These are phyloP conservation scores for Virgularia gustaviana DNA, from an alignment of 92 coral and sea anemone genomes.

Conservation along the genomic window DNA sequence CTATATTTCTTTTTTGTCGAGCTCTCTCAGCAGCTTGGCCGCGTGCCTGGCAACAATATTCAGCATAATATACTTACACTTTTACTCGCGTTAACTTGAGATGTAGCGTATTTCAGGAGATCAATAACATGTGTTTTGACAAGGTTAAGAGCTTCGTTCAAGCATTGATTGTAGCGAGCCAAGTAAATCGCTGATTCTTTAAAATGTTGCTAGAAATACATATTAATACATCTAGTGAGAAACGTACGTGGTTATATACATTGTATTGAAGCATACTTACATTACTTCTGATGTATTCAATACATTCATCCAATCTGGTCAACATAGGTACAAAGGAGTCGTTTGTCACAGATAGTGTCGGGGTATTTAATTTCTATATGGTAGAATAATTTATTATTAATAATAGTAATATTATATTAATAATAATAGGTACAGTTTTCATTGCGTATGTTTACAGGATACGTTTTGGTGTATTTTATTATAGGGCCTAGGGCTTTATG, in stretches of 20 bases:
- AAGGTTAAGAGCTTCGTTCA: slow-evolving; percentile 89
- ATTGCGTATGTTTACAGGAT: no score
- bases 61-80: slow-evolving; percentile 18
- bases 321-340: slow-evolving; percentile 97
- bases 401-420: no score
- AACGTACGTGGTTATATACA: background rate
- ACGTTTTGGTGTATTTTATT: no score
- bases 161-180: slow-evolving; percentile 80
- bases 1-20: no score
- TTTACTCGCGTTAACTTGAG: slow-evolving; percentile 84
- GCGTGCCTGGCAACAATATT: no score
- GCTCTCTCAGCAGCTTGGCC: no score
- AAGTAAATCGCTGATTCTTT: slow-evolving; percentile 81
- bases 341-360: slow-evolving; percentile 88
- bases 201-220: slow-evolving; percentile 70
- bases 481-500: no score
- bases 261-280: slow-evolving; percentile 58
- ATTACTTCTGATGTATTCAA: slow-evolving; percentile 82
- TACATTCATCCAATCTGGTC: slow-evolving; percentile 92
- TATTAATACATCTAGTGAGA: background rate
- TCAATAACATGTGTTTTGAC: slow-evolving; percentile 85
- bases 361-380: slow-evolving; percentile 84
- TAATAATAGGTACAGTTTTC: no score
- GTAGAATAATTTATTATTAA: no score
- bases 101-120: slow-evolving; percentile 82